Percentiles rank a stretch among this genome's conserved stretches.
Evolutionary conservation across 2,888 invertebrate genomes (phyloP).

Genomic region (Bellardia pandia): DNA sequence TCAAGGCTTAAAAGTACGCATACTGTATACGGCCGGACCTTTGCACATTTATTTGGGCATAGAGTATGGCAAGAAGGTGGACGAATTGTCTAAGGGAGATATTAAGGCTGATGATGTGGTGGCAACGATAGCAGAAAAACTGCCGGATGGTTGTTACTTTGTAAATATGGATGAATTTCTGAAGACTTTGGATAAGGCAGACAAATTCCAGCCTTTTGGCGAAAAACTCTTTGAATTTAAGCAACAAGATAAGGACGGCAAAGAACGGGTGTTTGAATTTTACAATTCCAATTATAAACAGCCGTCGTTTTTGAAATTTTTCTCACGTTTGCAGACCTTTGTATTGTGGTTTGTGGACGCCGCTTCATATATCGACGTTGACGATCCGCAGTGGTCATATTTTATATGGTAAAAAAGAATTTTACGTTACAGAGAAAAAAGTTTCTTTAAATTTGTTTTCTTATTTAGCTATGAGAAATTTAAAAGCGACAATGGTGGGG

Average conservation of each 20-base stretch:
- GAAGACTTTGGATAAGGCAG: slow-evolving; percentile 88
- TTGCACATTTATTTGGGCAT: slow-evolving; percentile 92
- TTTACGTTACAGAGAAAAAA: slow-evolving; percentile 40
- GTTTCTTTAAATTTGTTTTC: background rate
- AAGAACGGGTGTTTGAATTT: slow-evolving; percentile 89
- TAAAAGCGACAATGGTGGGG: slow-evolving; percentile 86
- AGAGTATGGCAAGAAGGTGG: slow-evolving; percentile 88
- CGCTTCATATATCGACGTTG: slow-evolving; percentile 95
- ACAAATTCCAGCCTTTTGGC: slow-evolving; percentile 91
- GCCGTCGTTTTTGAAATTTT: slow-evolving; percentile 91
- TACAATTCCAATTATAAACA: slow-evolving; percentile 89
- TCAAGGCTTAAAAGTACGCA: slow-evolving; percentile 90
- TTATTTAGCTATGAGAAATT: slow-evolving; percentile 89
- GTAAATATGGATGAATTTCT: slow-evolving; percentile 90
- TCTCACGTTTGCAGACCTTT: slow-evolving; percentile 94
- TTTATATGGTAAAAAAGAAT: slow-evolving; percentile 89
- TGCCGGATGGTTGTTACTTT: slow-evolving; percentile 88
- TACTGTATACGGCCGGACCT: slow-evolving; percentile 92
- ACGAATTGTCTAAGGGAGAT: slow-evolving; percentile 85
- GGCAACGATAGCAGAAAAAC: slow-evolving; percentile 87
- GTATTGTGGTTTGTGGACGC: slow-evolving; percentile 98
- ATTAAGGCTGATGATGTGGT: slow-evolving; percentile 91
- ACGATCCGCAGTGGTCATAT: slow-evolving; percentile 96
- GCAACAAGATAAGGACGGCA: slow-evolving; percentile 79
- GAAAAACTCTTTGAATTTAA: slow-evolving; percentile 87